A percentile compares a stretch with the other conserved stretches of the same genome.
These are phyloP conservation scores for Linyphia triangularis DNA, from an alignment of 2,888 invertebrate genomes.

Conservation along the genomic window DNA sequence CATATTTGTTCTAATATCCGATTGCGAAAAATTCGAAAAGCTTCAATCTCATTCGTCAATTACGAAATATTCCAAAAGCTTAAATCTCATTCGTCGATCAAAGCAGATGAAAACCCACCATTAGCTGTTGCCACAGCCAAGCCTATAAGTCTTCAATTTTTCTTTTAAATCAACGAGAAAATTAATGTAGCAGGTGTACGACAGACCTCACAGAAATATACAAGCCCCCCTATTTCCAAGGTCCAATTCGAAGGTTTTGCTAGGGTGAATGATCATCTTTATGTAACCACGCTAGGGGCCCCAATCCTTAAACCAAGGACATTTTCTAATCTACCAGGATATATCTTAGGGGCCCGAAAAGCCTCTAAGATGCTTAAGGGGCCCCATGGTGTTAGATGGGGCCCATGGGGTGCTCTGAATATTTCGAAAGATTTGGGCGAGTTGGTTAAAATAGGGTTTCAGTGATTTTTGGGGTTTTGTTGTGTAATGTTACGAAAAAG, in stretches of 20 bases:
- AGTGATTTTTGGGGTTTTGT: too few relatives aligned
- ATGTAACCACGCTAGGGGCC: background rate
- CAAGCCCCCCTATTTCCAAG: constrained; percentile 26
- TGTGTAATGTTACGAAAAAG: background rate
- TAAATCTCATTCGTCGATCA: background rate
- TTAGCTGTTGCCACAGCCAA: background rate
- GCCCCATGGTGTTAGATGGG: background rate
- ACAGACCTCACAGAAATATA: background rate
- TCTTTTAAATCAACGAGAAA: too few relatives aligned
- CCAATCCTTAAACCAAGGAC: constrained; percentile 48
- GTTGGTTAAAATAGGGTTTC: background rate
- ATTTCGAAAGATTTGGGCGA: constrained; percentile 5
- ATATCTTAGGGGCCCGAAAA: constrained; percentile 18
- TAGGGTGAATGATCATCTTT: constrained; percentile 52
- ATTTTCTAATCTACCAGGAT: constrained; percentile 17
- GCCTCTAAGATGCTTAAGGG: constrained; percentile 45
- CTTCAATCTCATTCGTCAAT: too few relatives aligned
- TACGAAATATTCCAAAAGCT: background rate
- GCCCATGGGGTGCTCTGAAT: background rate
- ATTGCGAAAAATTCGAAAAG: too few relatives aligned
- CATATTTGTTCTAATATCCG: too few relatives aligned
- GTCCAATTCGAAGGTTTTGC: background rate
- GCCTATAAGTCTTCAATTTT: background rate
- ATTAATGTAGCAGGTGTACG: constrained; percentile 38
- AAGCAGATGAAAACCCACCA: background rate